Evolutionary conservation across 2,888 invertebrate genomes (phyloP), one percentile per base, ranked within the genome.

Genomic region (Ormyrus rosae): DNA sequence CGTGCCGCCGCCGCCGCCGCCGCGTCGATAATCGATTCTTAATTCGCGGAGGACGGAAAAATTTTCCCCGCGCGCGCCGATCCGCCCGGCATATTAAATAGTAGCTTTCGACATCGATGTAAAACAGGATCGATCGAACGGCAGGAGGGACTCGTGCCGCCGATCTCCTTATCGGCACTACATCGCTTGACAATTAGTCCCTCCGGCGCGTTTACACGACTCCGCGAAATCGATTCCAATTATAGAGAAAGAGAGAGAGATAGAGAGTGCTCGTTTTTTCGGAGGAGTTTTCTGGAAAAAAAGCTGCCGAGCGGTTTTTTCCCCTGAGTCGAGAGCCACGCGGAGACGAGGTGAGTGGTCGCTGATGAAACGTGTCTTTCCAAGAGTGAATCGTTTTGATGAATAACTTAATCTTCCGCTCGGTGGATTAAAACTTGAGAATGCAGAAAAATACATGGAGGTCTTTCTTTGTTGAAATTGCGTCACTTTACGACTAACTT

Each of bases 171-270:
- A 56, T 72, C 60, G 60, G 60, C 72, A 19, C 58, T 65, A 60
- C 65, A 78, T 72, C 78, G 70, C 58, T 71, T 71, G 78, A 70
- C 78, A 78, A 78, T 72, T 71, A 77, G 67, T 77, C 64, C 56
- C 51, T 63, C 13, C 10, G 13, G 71, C 51, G 58, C 68, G 46
- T 64, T 34, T 53, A 53, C 50, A 65, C n/a, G 67, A 7, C 48
- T 64, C 10, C 11, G 9, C 50, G 48, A 56, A 48, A 67, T 67
- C 71, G 65, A 78, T 65, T 65, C 71, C 78, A 78, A 78, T 71
- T 78, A 78, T 58, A 65, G 60, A 53, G 51, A 9, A 48, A 77
- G 55, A 73, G 48, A 56, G 53, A 63, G 60, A 51, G 60, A 19
- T n/a, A 8, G 19, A 19, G 50, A 19, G 19, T 50, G 51, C 60